Base-by-base conservation (phyloP, 1,140 invertebrate species). In the Lethrus apterus region DNA sequence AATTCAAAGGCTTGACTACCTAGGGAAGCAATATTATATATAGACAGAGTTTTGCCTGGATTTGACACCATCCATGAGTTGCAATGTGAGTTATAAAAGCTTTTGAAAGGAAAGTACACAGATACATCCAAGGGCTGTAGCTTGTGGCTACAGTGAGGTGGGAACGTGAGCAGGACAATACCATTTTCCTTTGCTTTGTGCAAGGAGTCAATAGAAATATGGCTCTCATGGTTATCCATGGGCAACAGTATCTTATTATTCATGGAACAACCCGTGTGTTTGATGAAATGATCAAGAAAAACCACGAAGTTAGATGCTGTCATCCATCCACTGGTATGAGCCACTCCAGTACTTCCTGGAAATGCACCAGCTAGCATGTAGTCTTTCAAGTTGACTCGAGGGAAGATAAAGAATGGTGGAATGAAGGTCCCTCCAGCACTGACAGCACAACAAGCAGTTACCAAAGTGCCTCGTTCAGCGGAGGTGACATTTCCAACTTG, bases 401-500 rank as follows among this genome's bases (percentile, higher is more conserved):
- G n/a, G n/a, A n/a, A n/a, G n/a, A n/a, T n/a, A n/a, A n/a, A n/a
- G n/a, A n/a, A n/a, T n/a, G n/a, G n/a, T n/a, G n/a, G n/a, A n/a
- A n/a, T n/a, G n/a, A n/a, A n/a, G n/a, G n/a, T n/a, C n/a, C n/a
- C n/a, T n/a, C n/a, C n/a, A 20, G 68, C 69, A 55, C 54, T 66
- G 9, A 67, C 59, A 26, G 60, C 58, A 44, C 54, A 30, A 33
- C 30, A 49, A 18, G 71, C 30, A 31, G 73, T 74, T 0, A 71
- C 70, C 19, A 71, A 50, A 3, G 44, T 56, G 10, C 70, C 70
- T 46, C 68, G 44, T 58, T 74, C 68, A 2, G 51, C 64, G n/a
- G 66, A 69, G 5, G 68, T 72, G 4, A 71, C 42, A n/a, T 51
- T 13, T 9, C 69, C 66, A 9, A 74, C 62, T 63, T 74, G 70